Conservation (phyloP, 1,140 invertebrate genomes). For the Brachystomella parvula region DNA sequence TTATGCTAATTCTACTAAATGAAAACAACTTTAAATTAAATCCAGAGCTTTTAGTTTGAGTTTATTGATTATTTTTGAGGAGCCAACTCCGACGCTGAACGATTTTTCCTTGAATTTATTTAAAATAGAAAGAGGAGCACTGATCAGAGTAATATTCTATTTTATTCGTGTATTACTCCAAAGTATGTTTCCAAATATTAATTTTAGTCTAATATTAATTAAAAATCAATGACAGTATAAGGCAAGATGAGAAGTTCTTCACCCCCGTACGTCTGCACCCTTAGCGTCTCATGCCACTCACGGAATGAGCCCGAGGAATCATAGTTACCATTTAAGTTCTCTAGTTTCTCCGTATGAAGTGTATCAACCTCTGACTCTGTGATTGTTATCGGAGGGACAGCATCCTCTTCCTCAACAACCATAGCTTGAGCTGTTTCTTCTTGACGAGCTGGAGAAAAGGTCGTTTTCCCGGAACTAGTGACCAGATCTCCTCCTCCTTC, state of each 20-base stretch:
- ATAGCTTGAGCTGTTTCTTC: background rate
- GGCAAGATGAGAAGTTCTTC: conserved; percentile 77
- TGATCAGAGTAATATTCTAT: background rate
- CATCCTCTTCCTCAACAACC: conserved; percentile 1
- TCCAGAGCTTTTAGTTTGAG: too few species aligned
- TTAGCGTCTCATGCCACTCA: conserved; percentile 68
- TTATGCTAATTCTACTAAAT: too few species aligned
- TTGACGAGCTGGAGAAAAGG: too few species aligned
- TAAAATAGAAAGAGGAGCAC: background rate
- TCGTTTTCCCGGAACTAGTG: background rate
- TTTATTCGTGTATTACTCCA: background rate
- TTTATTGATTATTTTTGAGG: too few species aligned
- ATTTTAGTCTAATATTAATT: background rate
- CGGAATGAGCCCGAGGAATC: conserved; percentile 55
- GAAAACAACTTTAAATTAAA: too few species aligned
- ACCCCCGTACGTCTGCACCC: conserved; percentile 56
- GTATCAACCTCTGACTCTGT: conserved; percentile 41
- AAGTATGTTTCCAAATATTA: conserved; percentile 2
- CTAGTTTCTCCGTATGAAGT: conserved; percentile 45
- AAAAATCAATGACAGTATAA: conserved; percentile 80
- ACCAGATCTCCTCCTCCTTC: background rate
- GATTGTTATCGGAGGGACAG: background rate
- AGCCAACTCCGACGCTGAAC: too few species aligned
- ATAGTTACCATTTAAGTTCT: conserved; percentile 56
- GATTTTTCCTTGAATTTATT: background rate